A percentile compares a stretch with the other conserved stretches of the same genome.
phyloP scores from a whole-genome alignment of 2,113 vertebrate species.

The Engystomops pustulosus region DNA sequence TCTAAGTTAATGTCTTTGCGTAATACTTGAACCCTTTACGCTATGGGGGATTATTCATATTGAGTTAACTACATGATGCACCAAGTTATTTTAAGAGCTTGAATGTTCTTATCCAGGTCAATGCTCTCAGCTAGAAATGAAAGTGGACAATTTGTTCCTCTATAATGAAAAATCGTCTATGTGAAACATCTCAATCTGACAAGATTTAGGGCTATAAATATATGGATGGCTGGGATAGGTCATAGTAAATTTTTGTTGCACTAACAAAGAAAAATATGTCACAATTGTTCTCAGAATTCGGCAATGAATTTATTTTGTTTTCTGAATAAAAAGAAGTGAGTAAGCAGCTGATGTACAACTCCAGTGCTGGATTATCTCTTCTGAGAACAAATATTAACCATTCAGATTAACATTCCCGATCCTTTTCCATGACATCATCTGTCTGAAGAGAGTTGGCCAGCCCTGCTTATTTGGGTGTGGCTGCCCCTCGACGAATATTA shows the following conservation, averaged over 20 bases:
- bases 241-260: background rate
- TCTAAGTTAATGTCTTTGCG: background rate
- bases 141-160: conserved; percentile 41
- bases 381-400: no score
- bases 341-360: no score
- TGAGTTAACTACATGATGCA: background rate
- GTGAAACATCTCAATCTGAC: no score
- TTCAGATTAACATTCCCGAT: no score
- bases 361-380: no score
- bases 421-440: no score
- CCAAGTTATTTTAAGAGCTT: conserved; percentile 20
- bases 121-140: conserved; percentile 30
- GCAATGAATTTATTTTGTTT: background rate
- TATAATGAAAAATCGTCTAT: background rate
- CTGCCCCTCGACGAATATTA: no score
- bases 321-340: no score
- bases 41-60: background rate
- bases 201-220: no score
- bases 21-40: background rate
- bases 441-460: no score
- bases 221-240: background rate
- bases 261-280: background rate
- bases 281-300: background rate
- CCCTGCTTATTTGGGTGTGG: no score
- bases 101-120: conserved; percentile 41